phyloP scores from a whole-genome alignment of 2,888 invertebrate genomes.

The Caenorhabditis sp. region DNA sequence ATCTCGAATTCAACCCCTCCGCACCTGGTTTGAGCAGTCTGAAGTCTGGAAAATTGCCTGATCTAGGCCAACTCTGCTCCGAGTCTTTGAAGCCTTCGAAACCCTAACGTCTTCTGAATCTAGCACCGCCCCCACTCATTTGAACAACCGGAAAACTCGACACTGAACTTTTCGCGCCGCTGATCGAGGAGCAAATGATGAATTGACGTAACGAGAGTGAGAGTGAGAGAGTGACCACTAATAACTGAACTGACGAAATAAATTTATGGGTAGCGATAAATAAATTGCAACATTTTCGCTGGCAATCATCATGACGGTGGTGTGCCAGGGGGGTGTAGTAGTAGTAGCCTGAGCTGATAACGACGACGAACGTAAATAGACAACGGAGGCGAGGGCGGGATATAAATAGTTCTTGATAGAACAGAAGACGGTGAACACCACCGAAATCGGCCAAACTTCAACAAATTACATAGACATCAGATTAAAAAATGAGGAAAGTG shows the following conservation, averaged over 20 bases:
- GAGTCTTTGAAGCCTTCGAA: too few species aligned
- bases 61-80: too few species aligned
- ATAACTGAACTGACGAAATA: slow-evolving; percentile 21
- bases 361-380: slow-evolving; percentile 13
- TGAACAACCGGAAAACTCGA: background rate
- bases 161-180: background rate
- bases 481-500: background rate
- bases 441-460: slow-evolving; percentile 51
- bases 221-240: slow-evolving; percentile 25
- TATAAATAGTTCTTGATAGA: slow-evolving; percentile 22
- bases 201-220: background rate
- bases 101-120: background rate
- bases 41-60: too few species aligned
- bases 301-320: too few species aligned
- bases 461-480: background rate
- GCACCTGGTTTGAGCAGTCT: too few species aligned
- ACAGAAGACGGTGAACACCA: background rate
- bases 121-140: too few species aligned
- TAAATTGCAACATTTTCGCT: slow-evolving; percentile 50
- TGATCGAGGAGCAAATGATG: background rate
- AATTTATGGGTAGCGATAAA: slow-evolving; percentile 17
- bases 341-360: slow-evolving; percentile 1
- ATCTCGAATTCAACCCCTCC: too few species aligned
- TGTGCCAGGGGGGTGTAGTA: slow-evolving; percentile 3
- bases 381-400: background rate